Evolutionary conservation across 1,140 invertebrate species (phyloP).

Genomic region (Zaprionus ghesquierei): DNA sequence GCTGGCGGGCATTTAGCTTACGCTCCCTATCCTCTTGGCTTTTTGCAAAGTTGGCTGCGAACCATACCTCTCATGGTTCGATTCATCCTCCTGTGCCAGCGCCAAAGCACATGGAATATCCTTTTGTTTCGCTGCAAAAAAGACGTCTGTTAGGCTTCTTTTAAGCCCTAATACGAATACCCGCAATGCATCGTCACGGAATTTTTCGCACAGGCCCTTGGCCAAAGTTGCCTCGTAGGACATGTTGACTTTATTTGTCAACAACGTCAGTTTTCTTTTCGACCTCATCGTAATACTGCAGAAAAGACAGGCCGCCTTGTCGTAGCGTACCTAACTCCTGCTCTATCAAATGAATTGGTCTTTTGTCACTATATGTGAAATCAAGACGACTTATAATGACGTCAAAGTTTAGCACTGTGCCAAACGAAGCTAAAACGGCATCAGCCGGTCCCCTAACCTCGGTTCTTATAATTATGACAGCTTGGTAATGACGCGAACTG

Average conservation of each 20-base stretch:
- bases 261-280: too few relatives aligned
- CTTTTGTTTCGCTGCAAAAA: too few relatives aligned
- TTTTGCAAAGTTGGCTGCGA: not conserved
- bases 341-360: conserved; percentile 37
- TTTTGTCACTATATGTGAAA: conserved; percentile 36
- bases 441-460: conserved; percentile 20
- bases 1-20: too few relatives aligned
- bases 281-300: too few relatives aligned
- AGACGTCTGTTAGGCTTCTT: too few relatives aligned
- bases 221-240: conserved; percentile 20
- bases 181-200: not conserved
- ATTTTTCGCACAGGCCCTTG: not conserved
- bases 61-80: not conserved
- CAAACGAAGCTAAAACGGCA: conserved; percentile 26
- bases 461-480: conserved; percentile 27
- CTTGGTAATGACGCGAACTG: too few relatives aligned
- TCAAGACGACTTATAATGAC: conserved; percentile 39
- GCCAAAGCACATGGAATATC: too few relatives aligned
- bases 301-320: conserved; percentile 12
- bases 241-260: conserved; percentile 32
- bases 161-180: too few relatives aligned
- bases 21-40: not conserved
- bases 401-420: conserved; percentile 40
- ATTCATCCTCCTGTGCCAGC: not conserved
- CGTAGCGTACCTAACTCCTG: conserved; percentile 25